Conservation (phyloP, 2,797 vertebrate genomes). For the Sebastes oblongus region DNA sequence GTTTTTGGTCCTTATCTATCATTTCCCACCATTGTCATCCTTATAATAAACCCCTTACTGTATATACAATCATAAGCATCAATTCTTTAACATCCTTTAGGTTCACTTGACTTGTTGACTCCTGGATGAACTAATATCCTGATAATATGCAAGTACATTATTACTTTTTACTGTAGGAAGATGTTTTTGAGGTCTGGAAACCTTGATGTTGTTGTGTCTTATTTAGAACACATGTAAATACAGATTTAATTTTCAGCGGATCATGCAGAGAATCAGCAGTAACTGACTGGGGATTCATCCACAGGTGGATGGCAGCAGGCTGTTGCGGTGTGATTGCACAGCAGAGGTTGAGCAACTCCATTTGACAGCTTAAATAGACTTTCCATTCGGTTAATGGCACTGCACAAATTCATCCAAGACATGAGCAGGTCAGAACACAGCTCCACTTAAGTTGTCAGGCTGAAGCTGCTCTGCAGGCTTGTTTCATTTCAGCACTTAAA, state of each 20-base stretch:
- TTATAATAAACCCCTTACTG: not conserved
- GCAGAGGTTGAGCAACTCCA: not conserved
- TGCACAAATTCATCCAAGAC: not conserved
- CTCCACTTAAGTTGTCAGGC: conserved; percentile 16
- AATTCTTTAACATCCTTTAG: not conserved
- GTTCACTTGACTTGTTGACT: not conserved
- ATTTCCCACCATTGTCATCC: not conserved
- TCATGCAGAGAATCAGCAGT: not conserved
- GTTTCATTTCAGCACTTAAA: conserved; percentile 2
- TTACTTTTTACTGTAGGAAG: not conserved
- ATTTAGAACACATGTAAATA: not conserved
- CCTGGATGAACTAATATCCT: not conserved
- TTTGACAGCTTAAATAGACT: conserved; percentile 12
- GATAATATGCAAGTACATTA: not conserved
- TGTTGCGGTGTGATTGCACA: conserved; percentile 13
- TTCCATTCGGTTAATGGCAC: conserved; percentile 11
- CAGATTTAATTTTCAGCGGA: not conserved
- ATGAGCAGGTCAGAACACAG: conserved; percentile 15
- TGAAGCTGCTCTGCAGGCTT: not conserved
- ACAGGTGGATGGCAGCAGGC: conserved; percentile 15
- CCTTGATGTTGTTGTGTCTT: not conserved
- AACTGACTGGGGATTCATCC: not conserved
- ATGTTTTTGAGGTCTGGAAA: not conserved
- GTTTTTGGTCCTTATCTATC: not conserved
- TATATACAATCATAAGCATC: not conserved